Percentiles rank a stretch among this genome's conserved stretches.
phyloP scores from a whole-genome alignment of 2,797 vertebrate species.

The Rhinoraja longicauda region DNA sequence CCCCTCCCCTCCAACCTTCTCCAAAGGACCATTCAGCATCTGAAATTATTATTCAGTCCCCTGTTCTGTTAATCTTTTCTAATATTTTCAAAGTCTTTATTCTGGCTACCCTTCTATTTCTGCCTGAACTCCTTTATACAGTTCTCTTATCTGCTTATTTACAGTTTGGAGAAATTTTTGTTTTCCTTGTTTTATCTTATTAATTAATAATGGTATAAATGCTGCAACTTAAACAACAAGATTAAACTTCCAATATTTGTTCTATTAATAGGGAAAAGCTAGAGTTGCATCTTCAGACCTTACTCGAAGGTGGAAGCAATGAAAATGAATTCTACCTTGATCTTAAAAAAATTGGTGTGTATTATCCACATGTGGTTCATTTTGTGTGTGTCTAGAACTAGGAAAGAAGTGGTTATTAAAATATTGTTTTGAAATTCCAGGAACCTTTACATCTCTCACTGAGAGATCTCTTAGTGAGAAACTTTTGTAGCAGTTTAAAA shows the following conservation, averaged over 20 bases:
- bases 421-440: background rate
- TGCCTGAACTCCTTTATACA: background rate
- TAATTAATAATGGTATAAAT: too few species aligned
- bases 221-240: background rate
- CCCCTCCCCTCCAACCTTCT: background rate
- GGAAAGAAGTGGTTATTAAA: background rate
- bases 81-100: background rate
- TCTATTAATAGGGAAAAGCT: conserved; percentile 60
- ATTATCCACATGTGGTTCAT: background rate
- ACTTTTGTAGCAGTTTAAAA: background rate
- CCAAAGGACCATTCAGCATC: background rate
- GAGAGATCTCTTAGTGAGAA: background rate
- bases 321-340: conserved; percentile 60
- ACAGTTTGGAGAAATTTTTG: background rate
- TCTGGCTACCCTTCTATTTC: background rate
- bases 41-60: background rate
- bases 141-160: background rate
- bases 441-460: background rate
- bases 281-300: conserved; percentile 64
- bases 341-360: conserved; percentile 65
- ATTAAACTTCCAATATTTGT: background rate
- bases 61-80: background rate
- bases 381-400: background rate
- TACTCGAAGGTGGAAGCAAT: conserved; percentile 60
- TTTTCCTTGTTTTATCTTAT: background rate